phyloP scores from a whole-genome alignment of 2,797 vertebrate genomes.

The Hephaestus fuliginosus region DNA sequence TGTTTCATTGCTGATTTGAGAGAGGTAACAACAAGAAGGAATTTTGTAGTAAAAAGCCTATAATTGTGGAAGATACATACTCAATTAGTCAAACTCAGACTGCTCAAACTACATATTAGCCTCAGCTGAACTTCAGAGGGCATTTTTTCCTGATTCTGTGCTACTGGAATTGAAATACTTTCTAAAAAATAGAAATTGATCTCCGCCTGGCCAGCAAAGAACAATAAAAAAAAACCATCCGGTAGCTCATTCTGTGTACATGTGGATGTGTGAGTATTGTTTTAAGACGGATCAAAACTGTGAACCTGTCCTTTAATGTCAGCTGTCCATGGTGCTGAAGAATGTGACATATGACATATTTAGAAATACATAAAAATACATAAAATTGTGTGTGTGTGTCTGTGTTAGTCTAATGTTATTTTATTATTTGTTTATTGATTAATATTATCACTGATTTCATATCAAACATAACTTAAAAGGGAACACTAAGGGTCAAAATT shows the following conservation, averaged over 20 bases:
- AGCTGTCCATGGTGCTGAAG: constrained; percentile 19
- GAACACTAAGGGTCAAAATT: not conserved
- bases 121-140: too few species aligned
- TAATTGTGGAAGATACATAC: not conserved
- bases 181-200: not conserved
- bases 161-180: not conserved
- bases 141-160: not conserved
- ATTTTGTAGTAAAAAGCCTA: not conserved
- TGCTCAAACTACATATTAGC: not conserved
- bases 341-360: not conserved
- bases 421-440: not conserved
- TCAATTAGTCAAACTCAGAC: not conserved
- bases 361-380: too few species aligned
- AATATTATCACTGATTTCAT: not conserved
- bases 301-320: constrained; percentile 4
- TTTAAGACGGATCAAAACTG: not conserved
- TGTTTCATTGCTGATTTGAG: not conserved
- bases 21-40: not conserved
- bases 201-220: not conserved
- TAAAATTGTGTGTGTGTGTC: not conserved
- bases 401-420: not conserved
- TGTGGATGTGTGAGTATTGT: not conserved
- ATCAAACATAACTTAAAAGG: not conserved
- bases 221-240: not conserved
- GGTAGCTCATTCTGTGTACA: not conserved